Base-by-base conservation (phyloP, 2,113 vertebrate genomes). In the Caranx ignobilis region DNA sequence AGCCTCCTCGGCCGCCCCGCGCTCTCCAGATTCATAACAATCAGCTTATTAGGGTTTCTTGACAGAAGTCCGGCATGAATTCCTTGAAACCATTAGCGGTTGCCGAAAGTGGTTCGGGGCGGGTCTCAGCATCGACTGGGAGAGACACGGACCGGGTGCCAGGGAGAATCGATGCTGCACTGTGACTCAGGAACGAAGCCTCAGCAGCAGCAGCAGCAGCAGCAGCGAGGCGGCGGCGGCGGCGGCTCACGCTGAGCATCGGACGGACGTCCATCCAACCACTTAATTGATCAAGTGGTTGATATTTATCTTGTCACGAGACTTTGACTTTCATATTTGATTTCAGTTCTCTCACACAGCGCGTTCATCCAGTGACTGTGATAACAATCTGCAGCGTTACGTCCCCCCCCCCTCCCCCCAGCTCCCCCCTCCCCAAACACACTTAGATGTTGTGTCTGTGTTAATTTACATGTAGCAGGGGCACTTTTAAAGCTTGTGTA, bases 221-320 rank as follows among this genome's bases (percentile, higher is more conserved):
- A 86, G 26, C 26, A 26, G 26, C 26, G 26, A 26, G 26, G 26
- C 26, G 26, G 26, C 26, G 26, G 26, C 26, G 26, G 26, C 26
- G 87, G 57, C 78, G 71, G 78, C 63, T 81, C 82, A 75, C 48
- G 74, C 48, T 77, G 77, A 88, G 77, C 59, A 37, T 75, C 0
- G 56, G 69, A 72, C 86, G 12, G 56, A 71, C 31, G 80, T 80
- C 88, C 84, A 82, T 88, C 86, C 74, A 78, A 90, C 90, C 89
- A 82, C 91, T 89, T 89, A 93, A 93, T 93, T 93, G 90, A 93
- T 92, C 91, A 82, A 55, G 88, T 41, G 84, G 84, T 92, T 92
- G 39, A 10, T 90, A 91, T 92, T 92, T 90, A 87, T 92, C 89
- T 83, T 90, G 92, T 92, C 90, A 88, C 79, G 85, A 85, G 84